Conservation (phyloP, 2,797 vertebrate species). For the Neoniphon sammara region DNA sequence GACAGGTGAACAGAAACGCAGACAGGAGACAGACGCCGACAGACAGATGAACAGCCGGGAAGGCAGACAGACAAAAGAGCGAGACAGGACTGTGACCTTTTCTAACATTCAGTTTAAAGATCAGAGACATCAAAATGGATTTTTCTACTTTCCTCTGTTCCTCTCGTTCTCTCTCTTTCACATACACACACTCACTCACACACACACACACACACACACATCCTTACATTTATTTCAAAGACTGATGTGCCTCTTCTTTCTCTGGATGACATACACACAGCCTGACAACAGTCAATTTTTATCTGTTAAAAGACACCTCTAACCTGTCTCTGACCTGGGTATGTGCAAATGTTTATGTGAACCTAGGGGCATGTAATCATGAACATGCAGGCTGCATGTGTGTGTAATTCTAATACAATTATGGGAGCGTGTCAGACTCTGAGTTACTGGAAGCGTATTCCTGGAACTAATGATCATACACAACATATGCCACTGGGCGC, state of each 20-base stretch:
- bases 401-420: neutral
- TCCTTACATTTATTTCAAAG: neutral
- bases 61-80: slow-evolving; percentile 13
- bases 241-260: neutral
- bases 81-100: slow-evolving; percentile 62
- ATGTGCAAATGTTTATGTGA: neutral
- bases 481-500: slow-evolving; percentile 10
- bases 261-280: neutral
- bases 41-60: slow-evolving; percentile 24
- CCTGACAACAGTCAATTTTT: neutral
- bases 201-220: slow-evolving; percentile 15
- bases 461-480: neutral
- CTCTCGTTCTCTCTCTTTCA: neutral
- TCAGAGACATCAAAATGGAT: slow-evolving; percentile 64
- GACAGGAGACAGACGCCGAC: neutral
- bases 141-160: slow-evolving; percentile 31
- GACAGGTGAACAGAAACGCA: slow-evolving; percentile 25
- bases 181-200: neutral
- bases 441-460: neutral
- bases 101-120: slow-evolving; percentile 68
- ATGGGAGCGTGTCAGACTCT: neutral
- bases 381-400: neutral
- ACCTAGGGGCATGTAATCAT: neutral
- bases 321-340: neutral
- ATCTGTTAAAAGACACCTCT: neutral